phyloP scores from a whole-genome alignment of 1,140 invertebrate genomes.

The Oscheius sp. region DNA sequence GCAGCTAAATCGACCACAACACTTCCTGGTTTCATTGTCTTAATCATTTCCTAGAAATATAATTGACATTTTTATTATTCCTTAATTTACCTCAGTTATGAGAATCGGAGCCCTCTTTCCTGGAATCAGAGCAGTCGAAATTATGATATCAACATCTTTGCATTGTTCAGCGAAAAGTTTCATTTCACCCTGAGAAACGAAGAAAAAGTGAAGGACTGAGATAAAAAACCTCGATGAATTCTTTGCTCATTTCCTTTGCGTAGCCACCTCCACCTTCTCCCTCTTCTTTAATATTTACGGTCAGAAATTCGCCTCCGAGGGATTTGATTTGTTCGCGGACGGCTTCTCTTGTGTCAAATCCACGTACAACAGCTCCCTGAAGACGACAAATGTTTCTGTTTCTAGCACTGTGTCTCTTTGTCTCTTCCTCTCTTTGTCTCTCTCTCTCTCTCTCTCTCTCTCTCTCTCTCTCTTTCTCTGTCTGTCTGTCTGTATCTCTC shows the following conservation, averaged over 20 bases:
- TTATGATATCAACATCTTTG: conserved; percentile 75
- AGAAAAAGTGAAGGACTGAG: too few species aligned
- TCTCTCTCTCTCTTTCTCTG: too few species aligned
- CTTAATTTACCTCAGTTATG: conserved; percentile 71
- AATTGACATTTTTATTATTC: neutral
- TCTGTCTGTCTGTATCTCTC: too few species aligned
- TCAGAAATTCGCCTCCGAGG: conserved; percentile 79
- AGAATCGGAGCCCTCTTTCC: conserved; percentile 79
- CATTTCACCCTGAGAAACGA: conserved; percentile 82
- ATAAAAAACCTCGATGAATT: conserved; percentile 81
- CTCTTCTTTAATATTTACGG: conserved; percentile 70
- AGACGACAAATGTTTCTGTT: conserved; percentile 12
- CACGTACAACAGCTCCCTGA: conserved; percentile 77
- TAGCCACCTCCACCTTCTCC: conserved; percentile 80
- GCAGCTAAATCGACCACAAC: conserved; percentile 85
- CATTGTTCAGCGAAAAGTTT: conserved; percentile 81
- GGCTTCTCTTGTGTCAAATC: conserved; percentile 80
- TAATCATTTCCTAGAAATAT: conserved; percentile 72
- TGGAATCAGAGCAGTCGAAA: conserved; percentile 84
- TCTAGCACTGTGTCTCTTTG: neutral
- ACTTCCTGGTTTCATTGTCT: conserved; percentile 81
- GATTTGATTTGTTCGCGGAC: conserved; percentile 88
- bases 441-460: neutral
- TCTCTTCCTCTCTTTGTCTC: too few species aligned
- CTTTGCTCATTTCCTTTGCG: conserved; percentile 84